Base-by-base conservation (phyloP, 2,888 invertebrate genomes). In the Cheilosia pagana region DNA sequence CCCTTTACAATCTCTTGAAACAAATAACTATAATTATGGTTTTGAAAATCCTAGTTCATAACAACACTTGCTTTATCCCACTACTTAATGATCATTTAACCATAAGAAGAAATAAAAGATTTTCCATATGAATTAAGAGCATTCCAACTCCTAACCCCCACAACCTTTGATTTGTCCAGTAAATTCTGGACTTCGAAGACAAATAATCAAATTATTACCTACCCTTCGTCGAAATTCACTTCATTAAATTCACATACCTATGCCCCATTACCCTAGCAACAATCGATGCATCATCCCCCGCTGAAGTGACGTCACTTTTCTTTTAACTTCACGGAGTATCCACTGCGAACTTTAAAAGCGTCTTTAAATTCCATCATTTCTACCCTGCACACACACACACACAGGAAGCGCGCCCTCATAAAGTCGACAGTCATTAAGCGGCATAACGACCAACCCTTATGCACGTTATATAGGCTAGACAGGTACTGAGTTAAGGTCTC, bases 381-480 rank as follows among this genome's bases (percentile, higher is more conserved):
- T 35, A 25, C 59, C 63, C 6, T 16, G 19, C 16, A 60, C 53
- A 53, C 39, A 41, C 67, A 55, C 41, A 41, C 59, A 65, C n/a
- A n/a, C n/a, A n/a, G n/a, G n/a, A n/a, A n/a, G n/a, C 1, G 55
- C 45, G 23, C 41, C 48, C 0, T 1, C 31, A 41, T 43, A 53
- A 70, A 53, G 21, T 71, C 41, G 65, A 48, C 21, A 85, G 81
- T 85, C 75, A 85, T 85, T 85, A 85, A 60, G 39, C 65, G 67
- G 35, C 43, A 72, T 75, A 65, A 81, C 74, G 75, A 76, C 74
- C 85, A 76, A 60, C 75, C 75, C 85, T 81, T 85, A 57, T 81
- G 71, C 76, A 85, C 81, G 85, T 85, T 81, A 81, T 85, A 71
- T 85, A 53, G 85, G 81, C 85, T 85, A 85, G 85, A 85, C 85